A percentile compares a stretch with the other conserved stretches of the same genome.
These are phyloP conservation scores for Epinephelus fuscoguttatus DNA, from an alignment of 2,113 vertebrate genomes.

Conservation along the genomic window DNA sequence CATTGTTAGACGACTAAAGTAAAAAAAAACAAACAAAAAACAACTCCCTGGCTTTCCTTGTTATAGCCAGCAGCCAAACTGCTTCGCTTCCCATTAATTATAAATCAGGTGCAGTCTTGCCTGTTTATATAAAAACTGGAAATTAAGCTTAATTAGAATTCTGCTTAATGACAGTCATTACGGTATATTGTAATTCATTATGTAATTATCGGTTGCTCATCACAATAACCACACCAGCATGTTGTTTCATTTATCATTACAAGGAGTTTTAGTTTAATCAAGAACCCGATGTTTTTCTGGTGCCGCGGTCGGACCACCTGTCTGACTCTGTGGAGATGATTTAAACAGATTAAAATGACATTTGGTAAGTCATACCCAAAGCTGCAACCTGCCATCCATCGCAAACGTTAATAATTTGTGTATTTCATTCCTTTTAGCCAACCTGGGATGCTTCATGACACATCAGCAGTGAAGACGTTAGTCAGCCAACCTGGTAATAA, in stretches of 20 bases:
- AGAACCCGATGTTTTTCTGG: conserved; percentile 45
- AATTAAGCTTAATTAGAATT: conserved; percentile 70
- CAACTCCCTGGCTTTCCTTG: background rate
- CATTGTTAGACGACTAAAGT: background rate
- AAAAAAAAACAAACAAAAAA: background rate
- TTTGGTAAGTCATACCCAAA: background rate
- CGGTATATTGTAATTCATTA: conserved; percentile 67
- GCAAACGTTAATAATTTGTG: background rate
- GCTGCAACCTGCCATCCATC: background rate
- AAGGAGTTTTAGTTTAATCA: conserved; percentile 39
- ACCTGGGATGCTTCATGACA: background rate
- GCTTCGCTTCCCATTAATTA: conserved; percentile 49
- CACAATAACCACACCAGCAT: conserved; percentile 43
- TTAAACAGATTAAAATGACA: background rate
- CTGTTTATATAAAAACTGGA: conserved; percentile 57
- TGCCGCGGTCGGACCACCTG: conserved; percentile 36
- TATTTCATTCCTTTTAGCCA: background rate
- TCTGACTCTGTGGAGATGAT: background rate
- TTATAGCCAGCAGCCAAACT: conserved; percentile 35
- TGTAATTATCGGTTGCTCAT: conserved; percentile 53
- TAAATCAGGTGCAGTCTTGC: conserved; percentile 52
- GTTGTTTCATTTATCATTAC: conserved; percentile 63
- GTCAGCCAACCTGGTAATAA: conserved; percentile 17
- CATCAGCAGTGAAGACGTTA: background rate
- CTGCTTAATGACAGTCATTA: conserved; percentile 61